Evolutionary conservation across 2,797 vertebrate genomes (phyloP), one percentile per base, ranked within the genome.

Genomic region (Balearica regulorum): DNA sequence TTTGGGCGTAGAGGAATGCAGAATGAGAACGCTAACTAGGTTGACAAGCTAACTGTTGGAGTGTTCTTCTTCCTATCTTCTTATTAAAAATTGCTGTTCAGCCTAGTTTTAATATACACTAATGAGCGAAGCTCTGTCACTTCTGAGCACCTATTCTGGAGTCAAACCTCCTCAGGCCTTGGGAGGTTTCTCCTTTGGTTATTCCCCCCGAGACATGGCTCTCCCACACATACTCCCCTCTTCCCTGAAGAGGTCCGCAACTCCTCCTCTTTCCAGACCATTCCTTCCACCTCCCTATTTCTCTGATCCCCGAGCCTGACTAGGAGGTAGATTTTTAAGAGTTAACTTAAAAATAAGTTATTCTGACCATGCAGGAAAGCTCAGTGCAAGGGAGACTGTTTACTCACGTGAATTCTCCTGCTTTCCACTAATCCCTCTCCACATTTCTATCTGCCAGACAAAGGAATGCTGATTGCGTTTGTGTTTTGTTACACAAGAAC

Each of bases 401-500:
- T 72, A 65, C 28, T 84, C 64, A n/a, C 4, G 39, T 17, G 77
- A 94, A 37, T 90, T 31, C 79, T 94, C 78, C 70, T 11, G 12
- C 51, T 53, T 93, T 71, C 72, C 84, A 33, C 58, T 51, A 62
- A 58, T 51, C 41, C 46, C 44, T 88, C 79, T 58, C 83, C 6
- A 3, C 37, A 29, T 75, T 86, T 76, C 54, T 39, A 17, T 81
- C 64, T 62, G 80, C 37, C 83, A 95, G 68, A 87, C 88, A 89
- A 95, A 83, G 46, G 54, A 94, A 96, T 37, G 43, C 35, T n/a
- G 62, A 71, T 33, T 79, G 58, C 10, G 2, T 78, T 93, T 6
- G 35, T 43, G 35, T 72, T 95, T 16, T 51, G 51, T 58, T 76
- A 86, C 77, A 81, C 62, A 94, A 91, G 48, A 94, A 70, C 66